Base-by-base conservation (phyloP, 2,797 vertebrate species). In the Coregonus ussuriensis region DNA sequence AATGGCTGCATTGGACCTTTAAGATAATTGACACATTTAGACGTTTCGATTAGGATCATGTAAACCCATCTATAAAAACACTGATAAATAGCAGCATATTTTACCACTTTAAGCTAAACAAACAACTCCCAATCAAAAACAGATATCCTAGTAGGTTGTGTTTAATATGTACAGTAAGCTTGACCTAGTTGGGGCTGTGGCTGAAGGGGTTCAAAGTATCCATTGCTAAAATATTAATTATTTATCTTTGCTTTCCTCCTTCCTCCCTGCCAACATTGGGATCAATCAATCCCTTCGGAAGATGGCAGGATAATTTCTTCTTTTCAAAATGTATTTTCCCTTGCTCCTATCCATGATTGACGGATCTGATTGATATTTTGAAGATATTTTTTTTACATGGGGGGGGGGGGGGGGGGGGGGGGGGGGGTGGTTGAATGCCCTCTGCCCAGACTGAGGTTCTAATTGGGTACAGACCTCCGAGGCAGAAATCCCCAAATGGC, bases 201-300 rank as follows among this genome's bases (percentile, higher is more conserved):
- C 84, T 21, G 56, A 62, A 21, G n/a, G n/a, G 56, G 89, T 92
- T 93, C 87, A 93, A 93, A 93, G 89, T 88, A 87, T 86, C 86
- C 89, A 81, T 84, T 82, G 87, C 81, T 94, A 74, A 93, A 94
- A 92, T 91, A 94, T 94, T 92, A 80, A 94, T 93, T 86, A 89
- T 78, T 31, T 84, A 79, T 80, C 85, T 79, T 81, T 83, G 68
- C 85, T 41, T 41, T 41, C 37, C 37, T 41, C 37, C 83, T 81
- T 66, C 73, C 73, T 59, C 70, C 53, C 68, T 11, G 84, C 81
- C 86, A 85, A 78, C 87, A 75, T 79, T 85, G 88, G 85, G 37
- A 41, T 41, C 37, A 41, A 91, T 89, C 85, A 86, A 85, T 88
- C 85, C 86, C 83, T 70, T 88, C 86, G 88, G 83, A 87, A 72